Evolutionary conservation across 2,888 invertebrate genomes (phyloP).

Genomic region (Tubiluchus corallicola): DNA sequence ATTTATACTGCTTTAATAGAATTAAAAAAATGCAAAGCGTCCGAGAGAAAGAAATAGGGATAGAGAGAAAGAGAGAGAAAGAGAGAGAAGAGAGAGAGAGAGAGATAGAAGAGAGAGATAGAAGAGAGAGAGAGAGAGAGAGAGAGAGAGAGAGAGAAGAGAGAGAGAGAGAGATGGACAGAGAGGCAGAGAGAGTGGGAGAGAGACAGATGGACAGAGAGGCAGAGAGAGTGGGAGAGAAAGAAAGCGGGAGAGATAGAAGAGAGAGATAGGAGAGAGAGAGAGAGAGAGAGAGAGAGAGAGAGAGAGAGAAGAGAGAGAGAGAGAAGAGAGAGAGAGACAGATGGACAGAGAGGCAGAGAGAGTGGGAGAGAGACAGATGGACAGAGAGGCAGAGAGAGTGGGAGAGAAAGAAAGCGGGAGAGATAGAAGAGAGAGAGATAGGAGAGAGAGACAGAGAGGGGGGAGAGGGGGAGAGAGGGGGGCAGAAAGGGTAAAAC

Average conservation of each 20-base stretch:
- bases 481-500: neutral
- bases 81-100: neutral
- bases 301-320: neutral
- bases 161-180: neutral
- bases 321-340: slow-evolving; percentile 1
- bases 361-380: neutral
- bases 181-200: neutral
- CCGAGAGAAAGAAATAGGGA: too few relatives aligned
- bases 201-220: too few relatives aligned
- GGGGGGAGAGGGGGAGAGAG: neutral
- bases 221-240: neutral
- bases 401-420: neutral
- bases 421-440: neutral
- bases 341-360: neutral
- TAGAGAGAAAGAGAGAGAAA: neutral
- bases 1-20: too few relatives aligned
- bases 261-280: neutral
- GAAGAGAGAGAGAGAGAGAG: neutral
- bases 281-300: slow-evolving; percentile 1
- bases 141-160: neutral
- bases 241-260: neutral
- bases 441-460: neutral
- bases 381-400: neutral
- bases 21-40: too few relatives aligned
- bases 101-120: neutral